A percentile compares a stretch with the other conserved stretches of the same genome.
These are phyloP conservation scores for Henicopernis longicauda DNA, from an alignment of 2,113 vertebrate genomes.

Conservation along the genomic window DNA sequence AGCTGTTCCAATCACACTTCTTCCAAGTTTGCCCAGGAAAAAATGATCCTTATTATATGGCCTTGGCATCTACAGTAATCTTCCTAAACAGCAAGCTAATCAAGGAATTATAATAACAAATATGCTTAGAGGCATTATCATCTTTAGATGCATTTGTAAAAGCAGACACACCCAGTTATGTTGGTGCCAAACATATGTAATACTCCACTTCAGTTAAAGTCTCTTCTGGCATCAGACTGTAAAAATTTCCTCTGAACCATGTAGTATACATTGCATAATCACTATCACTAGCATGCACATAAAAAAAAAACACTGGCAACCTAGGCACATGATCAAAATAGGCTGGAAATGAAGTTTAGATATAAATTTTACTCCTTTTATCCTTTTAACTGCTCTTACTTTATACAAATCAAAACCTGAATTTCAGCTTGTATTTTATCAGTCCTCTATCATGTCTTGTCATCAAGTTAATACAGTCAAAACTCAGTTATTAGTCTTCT, in stretches of 20 bases:
- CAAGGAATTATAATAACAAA: conserved; percentile 28
- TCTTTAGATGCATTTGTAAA: not conserved
- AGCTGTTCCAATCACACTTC: conserved; percentile 10
- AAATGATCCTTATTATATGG: not conserved
- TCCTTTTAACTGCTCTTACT: not conserved
- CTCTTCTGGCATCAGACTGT: not conserved
- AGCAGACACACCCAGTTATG: not conserved
- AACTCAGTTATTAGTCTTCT: not conserved
- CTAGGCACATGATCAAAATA: not conserved
- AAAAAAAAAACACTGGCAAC: not conserved
- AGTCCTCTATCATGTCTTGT: not conserved
- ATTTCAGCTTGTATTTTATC: not conserved
- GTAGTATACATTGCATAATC: not conserved
- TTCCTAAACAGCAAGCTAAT: not conserved
- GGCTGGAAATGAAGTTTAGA: not conserved
- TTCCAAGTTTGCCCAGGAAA: not conserved
- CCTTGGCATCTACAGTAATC: not conserved
- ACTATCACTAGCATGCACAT: not conserved
- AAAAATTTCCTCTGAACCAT: not conserved
- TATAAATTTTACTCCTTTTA: not conserved
- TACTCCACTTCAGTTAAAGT: not conserved
- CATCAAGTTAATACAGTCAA: not conserved
- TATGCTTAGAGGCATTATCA: not conserved
- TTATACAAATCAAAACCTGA: not conserved
- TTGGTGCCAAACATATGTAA: conserved; percentile 4